Percentiles rank a stretch among this genome's conserved stretches.
Evolutionary conservation across 2,888 invertebrate species (phyloP).

Genomic region (Nemurella pictetii): DNA sequence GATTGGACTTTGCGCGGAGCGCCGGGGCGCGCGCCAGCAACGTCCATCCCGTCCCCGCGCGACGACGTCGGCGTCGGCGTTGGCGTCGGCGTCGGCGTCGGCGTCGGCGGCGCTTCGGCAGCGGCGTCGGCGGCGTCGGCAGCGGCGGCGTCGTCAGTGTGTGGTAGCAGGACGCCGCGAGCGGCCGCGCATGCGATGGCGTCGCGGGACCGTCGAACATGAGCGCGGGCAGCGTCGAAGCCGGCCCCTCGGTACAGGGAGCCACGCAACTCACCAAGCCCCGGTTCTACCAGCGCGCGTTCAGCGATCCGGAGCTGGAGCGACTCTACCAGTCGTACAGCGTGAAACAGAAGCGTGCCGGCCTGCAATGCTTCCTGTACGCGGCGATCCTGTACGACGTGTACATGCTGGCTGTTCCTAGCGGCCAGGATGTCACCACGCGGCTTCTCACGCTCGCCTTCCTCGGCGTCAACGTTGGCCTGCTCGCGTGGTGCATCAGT

Average conservation of each 20-base stretch:
- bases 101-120: not conserved
- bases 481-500: slow-evolving; percentile 50
- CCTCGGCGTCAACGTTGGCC: slow-evolving; percentile 50
- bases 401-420: slow-evolving; percentile 62
- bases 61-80: slow-evolving; percentile 11
- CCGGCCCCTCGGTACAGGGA: slow-evolving; percentile 17
- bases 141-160: slow-evolving; percentile 26
- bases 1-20: slow-evolving; percentile 34
- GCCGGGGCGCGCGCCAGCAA: not conserved
- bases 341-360: slow-evolving; percentile 70
- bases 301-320: slow-evolving; percentile 66
- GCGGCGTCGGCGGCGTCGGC: slow-evolving; percentile 12
- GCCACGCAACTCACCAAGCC: not conserved
- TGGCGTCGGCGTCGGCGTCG: not conserved
- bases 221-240: slow-evolving; percentile 30
- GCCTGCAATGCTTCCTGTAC: slow-evolving; percentile 68
- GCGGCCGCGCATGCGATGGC: slow-evolving; percentile 28
- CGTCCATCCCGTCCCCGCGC: not conserved
- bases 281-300: slow-evolving; percentile 54
- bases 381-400: slow-evolving; percentile 68
- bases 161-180: slow-evolving; percentile 32
- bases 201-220: slow-evolving; percentile 8
- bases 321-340: slow-evolving; percentile 72
- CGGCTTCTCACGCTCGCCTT: slow-evolving; percentile 50
- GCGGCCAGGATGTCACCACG: slow-evolving; percentile 53